Evolutionary conservation across 2,797 vertebrate species (phyloP).

Genomic region (Lemur catta): DNA sequence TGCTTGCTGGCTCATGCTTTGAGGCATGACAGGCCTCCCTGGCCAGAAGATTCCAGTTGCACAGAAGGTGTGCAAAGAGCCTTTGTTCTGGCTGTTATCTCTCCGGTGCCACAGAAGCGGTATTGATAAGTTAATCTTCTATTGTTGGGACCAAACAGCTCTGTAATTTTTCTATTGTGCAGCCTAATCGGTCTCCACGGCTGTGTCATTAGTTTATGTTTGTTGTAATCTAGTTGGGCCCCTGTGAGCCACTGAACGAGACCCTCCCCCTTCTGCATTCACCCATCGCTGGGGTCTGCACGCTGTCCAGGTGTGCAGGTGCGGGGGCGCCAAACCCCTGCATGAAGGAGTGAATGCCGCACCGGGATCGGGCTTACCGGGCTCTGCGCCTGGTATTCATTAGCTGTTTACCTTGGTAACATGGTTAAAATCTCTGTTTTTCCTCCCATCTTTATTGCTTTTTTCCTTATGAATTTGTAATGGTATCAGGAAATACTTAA

Average conservation of each 20-base stretch:
- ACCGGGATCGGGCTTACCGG: not conserved
- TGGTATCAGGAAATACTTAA: not conserved
- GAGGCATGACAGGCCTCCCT: not conserved
- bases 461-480: not conserved
- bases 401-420: not conserved
- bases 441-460: not conserved
- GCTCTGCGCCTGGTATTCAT: not conserved
- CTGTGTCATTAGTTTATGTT: slow-evolving; percentile 83
- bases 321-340: not conserved
- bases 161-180: slow-evolving; percentile 83
- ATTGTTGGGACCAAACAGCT: slow-evolving; percentile 83
- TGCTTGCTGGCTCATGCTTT: not conserved
- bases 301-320: fast-evolving
- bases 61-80: slow-evolving; percentile 71
- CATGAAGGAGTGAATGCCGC: not conserved
- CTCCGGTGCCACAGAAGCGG: slow-evolving; percentile 78
- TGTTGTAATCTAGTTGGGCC: slow-evolving; percentile 79
- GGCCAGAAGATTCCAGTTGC: slow-evolving; percentile 39
- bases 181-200: slow-evolving; percentile 82
- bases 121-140: slow-evolving; percentile 86
- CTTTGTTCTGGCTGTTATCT: slow-evolving; percentile 78
- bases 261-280: not conserved
- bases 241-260: slow-evolving; percentile 1
- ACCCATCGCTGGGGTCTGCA: fast-evolving
- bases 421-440: not conserved